Evolutionary conservation across 2,113 vertebrate species (phyloP).

Genomic region (Nesogale talazaci): DNA sequence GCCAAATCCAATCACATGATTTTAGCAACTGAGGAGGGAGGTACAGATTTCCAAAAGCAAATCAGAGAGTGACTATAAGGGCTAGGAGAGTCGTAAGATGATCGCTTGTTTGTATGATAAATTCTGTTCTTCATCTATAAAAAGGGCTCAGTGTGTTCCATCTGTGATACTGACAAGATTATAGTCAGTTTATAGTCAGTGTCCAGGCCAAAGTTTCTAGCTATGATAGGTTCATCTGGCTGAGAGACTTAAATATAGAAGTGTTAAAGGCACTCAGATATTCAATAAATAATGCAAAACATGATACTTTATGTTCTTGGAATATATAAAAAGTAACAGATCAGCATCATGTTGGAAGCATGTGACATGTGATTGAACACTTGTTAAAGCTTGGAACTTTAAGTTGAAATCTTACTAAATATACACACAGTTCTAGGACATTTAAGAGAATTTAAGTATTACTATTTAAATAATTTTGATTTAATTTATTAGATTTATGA

Average conservation of each 20-base stretch:
- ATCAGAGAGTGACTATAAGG: neutral
- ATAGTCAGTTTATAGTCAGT: neutral
- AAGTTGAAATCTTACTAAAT: constrained; percentile 38
- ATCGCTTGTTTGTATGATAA: no score
- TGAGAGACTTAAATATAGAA: neutral
- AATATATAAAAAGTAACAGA: neutral
- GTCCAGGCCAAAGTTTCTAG: neutral
- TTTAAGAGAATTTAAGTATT: neutral
- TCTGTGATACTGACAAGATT: neutral
- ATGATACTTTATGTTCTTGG: neutral
- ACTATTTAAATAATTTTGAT: neutral
- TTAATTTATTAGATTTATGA: constrained; percentile 21
- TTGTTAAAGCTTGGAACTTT: neutral
- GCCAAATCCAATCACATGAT: neutral
- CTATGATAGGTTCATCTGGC: neutral
- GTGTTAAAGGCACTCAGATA: neutral
- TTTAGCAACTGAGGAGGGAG: neutral
- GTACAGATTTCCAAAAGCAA: neutral
- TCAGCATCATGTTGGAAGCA: neutral
- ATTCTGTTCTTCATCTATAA: neutral
- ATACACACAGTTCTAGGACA: constrained; percentile 3
- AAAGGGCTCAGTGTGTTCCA: neutral
- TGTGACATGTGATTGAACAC: neutral
- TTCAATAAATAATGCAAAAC: neutral
- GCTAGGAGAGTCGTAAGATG: neutral